Base-by-base conservation (phyloP, 2,888 invertebrate genomes). In the Geotrupes spiniger region DNA sequence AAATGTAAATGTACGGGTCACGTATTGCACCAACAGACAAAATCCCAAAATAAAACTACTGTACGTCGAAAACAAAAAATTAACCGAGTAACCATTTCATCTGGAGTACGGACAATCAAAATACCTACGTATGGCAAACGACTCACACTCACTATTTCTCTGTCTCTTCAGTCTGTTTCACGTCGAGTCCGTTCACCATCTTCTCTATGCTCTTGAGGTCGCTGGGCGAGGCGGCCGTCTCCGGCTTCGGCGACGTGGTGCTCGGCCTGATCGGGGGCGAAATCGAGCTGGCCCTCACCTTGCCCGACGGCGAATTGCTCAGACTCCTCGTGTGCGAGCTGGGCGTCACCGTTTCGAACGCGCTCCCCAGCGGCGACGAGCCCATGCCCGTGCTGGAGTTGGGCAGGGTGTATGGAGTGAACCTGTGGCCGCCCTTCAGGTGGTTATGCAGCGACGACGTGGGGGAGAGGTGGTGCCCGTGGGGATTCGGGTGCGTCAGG, bases 131-230 rank as follows among this genome's bases (percentile, higher is more conserved):
- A 33, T 33, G 33, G 33, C 33, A 33, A 21, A 14, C 15, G 16
- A 15, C 14, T 15, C 6, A 36, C 46, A 41, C 64, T 62, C 64
- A 70, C 65, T 70, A 68, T 60, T 70, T 66, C 49, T 72, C 69
- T 54, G 53, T 55, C 29, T 69, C 69, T 49, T 70, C 70, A 51
- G 15, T 46, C 59, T 85, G 82, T 72, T 89, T 89, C 59, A 92
- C 90, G 72, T 95, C 94, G 56, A 95, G 78, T 10, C 94, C 95
- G 75, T 94, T 95, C 60, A 96, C 93, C 95, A 95, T 95, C 72
- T 94, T 92, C 76, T 96, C 95, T 77, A 96, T 96, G 73, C 88
- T 93, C 76, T 94, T 94, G 60, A 96, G 82, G 75, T 95, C 94
- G 53, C 85, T 89, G 33, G 87, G 82, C 27, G 82, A 81, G 54